Evolutionary conservation across 2,888 invertebrate genomes (phyloP), one percentile per base, ranked within the genome.

Genomic region (Sinelater perroti): DNA sequence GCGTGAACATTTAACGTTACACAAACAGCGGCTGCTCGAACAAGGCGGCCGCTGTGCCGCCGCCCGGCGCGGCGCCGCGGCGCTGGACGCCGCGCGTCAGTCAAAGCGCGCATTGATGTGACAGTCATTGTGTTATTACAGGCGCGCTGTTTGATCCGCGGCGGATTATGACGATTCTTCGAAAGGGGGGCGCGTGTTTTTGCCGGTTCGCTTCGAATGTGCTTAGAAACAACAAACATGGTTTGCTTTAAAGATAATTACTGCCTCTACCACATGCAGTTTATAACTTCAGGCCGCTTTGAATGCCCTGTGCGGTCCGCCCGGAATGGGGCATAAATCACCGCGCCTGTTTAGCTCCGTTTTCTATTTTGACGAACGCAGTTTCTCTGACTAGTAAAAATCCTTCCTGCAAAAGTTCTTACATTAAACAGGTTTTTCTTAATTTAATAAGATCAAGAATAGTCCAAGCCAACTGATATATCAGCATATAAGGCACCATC

Each of bases 91-190:
- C 66, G 63, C 65, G 60, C 71, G 72, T 73, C 67, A 68, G 71
- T 73, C 73, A 74, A 69, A 67, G 65, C 62, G 60, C 62, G 69
- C 67, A 72, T 75, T 73, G 74, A 75, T 74, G 75, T 75, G 75
- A 76, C 76, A 76, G 72, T 75, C 75, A 75, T 75, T 76, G 70
- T 76, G 74, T 76, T 76, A 71, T 75, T 76, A 70, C 76, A 76
- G 76, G 75, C 76, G 74, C 70, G 70, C 69, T 69, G 74, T 76
- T 75, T 75, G 75, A 75, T 75, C 69, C 74, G 74, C 69, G 68
- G 67, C 70, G 68, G 72, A 60, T 62, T 63, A 64, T 66, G 60
- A 63, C 61, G 62, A 61, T 66, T 67, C 66, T 65, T 58, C 57
- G 63, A 63, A 63, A 63, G 54, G 53, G 56, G 53, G 53, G 54